Conservation (phyloP, 2,888 invertebrate genomes). For the Teinopalpus imperialis region DNA sequence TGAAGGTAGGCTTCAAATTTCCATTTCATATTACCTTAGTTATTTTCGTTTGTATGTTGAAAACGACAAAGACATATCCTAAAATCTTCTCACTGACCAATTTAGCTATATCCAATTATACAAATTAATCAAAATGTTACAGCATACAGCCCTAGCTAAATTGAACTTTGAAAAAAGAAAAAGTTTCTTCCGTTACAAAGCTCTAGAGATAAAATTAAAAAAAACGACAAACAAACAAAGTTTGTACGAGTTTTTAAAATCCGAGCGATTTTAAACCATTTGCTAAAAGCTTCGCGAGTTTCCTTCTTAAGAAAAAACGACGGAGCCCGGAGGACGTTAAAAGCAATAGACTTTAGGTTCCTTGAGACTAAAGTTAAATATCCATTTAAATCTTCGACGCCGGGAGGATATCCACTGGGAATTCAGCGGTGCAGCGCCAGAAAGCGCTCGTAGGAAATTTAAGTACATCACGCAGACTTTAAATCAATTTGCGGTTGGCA, state of each 20-base stretch:
- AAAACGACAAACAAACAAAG: slow-evolving; percentile 35
- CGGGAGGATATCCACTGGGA: slow-evolving; percentile 48
- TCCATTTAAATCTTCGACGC: slow-evolving; percentile 79
- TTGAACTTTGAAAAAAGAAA: slow-evolving; percentile 25
- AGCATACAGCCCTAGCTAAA: neutral
- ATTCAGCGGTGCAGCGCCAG: slow-evolving; percentile 62
- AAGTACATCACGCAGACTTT: slow-evolving; percentile 9
- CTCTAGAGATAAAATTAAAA: slow-evolving; percentile 27
- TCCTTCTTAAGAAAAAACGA: slow-evolving; percentile 49
- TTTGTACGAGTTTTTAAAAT: slow-evolving; percentile 48
- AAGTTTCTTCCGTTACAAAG: slow-evolving; percentile 25
- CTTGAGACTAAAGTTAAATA: slow-evolving; percentile 79
- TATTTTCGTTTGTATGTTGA: no score
- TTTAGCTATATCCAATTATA: no score
- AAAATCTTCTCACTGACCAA: no score
- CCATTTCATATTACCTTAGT: no score
- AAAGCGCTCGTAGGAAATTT: slow-evolving; percentile 40
- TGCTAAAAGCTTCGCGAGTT: slow-evolving; percentile 71
- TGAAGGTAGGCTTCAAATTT: no score
- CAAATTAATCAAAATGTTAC: no score
- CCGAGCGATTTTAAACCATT: slow-evolving; percentile 70
- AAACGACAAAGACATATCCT: no score
- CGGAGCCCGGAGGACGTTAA: slow-evolving; percentile 51
- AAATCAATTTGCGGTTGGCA: slow-evolving; percentile 5
- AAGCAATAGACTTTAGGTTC: slow-evolving; percentile 75